Evolutionary conservation across 2,113 vertebrate species (phyloP).

Genomic region (Toxostoma redivivum): DNA sequence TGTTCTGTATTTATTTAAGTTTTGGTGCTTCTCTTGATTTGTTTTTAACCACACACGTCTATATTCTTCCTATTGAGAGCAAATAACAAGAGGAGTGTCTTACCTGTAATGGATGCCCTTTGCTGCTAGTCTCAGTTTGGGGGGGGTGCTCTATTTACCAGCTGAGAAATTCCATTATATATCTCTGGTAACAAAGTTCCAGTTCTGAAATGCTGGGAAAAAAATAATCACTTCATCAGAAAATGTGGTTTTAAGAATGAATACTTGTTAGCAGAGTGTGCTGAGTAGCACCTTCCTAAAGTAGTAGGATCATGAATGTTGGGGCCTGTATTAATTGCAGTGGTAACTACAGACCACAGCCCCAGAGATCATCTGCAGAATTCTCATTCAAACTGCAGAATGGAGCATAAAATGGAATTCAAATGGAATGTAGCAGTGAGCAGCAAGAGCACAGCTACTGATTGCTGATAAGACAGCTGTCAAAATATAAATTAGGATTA

Average conservation of each 20-base stretch:
- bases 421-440: neutral
- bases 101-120: neutral
- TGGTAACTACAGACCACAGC: neutral
- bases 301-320: neutral
- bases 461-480: neutral
- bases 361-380: neutral
- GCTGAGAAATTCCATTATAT: neutral
- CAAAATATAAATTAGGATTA: neutral
- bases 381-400: neutral
- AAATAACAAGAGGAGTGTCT: neutral
- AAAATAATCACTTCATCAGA: neutral
- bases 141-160: neutral
- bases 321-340: neutral
- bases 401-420: neutral
- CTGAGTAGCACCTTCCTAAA: neutral
- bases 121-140: neutral
- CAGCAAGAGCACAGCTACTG: neutral
- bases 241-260: neutral
- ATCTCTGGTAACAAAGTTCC: neutral
- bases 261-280: neutral
- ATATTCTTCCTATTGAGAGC: neutral
- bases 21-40: neutral
- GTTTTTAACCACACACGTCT: neutral
- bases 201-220: neutral
- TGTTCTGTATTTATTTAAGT: neutral